phyloP scores from a whole-genome alignment of 37 sponge, comb jelly and placozoan species.

The Axinella damicornis region DNA sequence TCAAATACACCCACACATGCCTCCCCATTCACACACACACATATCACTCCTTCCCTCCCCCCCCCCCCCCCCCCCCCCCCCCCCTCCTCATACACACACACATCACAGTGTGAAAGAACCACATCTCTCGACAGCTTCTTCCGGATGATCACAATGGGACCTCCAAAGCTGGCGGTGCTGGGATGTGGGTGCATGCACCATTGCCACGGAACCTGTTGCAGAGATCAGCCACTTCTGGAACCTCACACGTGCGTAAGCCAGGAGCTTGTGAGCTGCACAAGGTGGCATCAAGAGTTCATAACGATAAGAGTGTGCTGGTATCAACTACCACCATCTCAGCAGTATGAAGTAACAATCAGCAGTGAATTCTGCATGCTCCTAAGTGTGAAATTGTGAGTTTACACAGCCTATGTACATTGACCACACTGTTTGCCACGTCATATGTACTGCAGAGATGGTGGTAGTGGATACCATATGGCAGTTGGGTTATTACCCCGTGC shows the following conservation, averaged over 20 bases:
- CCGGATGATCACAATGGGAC: conserved; percentile 1
- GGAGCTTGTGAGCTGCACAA: no score
- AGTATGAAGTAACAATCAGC: no score
- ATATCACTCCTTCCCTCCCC: conserved; percentile 1
- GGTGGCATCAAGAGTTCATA: background rate
- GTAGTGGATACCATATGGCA: no score
- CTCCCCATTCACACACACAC: conserved; percentile 1
- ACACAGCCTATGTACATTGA: no score
- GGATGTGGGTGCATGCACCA: conserved; percentile 59
- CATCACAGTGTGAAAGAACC: conserved; percentile 24
- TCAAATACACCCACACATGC: conserved; percentile 31
- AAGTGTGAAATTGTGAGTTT: no score
- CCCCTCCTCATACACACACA: no score
- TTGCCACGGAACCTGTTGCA: conserved; percentile 47
- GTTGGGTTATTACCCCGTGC: no score
- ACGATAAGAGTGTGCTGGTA: background rate
- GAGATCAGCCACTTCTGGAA: conserved; percentile 43
- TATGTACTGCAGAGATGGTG: no score
- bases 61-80: background rate
- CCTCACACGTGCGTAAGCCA: conserved; percentile 20
- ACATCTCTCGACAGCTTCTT: background rate
- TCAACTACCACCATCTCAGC: no score
- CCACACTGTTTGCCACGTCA: no score
- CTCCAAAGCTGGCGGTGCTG: conserved; percentile 16
- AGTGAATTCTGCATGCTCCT: no score